Evolutionary conservation across 2,888 invertebrate species (phyloP).

Genomic region (Atethmia centrago): DNA sequence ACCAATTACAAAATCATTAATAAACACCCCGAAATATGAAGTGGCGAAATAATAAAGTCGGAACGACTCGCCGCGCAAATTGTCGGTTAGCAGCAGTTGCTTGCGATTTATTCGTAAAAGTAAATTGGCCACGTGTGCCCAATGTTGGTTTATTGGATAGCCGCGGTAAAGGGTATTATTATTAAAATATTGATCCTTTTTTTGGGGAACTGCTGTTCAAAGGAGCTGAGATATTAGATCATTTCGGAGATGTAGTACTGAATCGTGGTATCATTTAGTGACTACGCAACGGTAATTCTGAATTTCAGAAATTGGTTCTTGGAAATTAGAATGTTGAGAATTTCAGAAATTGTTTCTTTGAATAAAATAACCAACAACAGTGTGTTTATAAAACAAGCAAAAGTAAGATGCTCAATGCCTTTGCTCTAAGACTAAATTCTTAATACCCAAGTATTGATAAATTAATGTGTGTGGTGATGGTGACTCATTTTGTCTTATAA

Average conservation of each 20-base stretch:
- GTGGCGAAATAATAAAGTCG: constrained; percentile 80
- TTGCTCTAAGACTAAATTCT: background rate
- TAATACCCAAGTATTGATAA: background rate
- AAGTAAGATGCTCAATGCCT: background rate
- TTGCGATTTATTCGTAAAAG: constrained; percentile 70
- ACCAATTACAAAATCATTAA: constrained; percentile 87
- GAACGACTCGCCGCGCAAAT: constrained; percentile 74
- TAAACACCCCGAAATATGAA: constrained; percentile 84
- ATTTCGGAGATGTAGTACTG: constrained; percentile 32
- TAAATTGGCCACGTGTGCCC: constrained; percentile 78
- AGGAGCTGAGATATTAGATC: constrained; percentile 28
- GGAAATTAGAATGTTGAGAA: background rate
- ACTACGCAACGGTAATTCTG: constrained; percentile 2
- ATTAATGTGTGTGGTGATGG: background rate
- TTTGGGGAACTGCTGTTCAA: constrained; percentile 29
- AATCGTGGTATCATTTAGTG: constrained; percentile 12
- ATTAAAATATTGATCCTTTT: constrained; percentile 60
- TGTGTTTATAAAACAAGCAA: background rate
- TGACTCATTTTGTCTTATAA: background rate
- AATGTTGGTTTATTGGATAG: constrained; percentile 69
- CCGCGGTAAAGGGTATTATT: constrained; percentile 61
- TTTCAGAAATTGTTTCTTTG: background rate
- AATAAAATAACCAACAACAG: too few species aligned
- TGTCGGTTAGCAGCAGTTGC: constrained; percentile 68
- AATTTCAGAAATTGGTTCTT: background rate